Evolutionary conservation across 2,797 vertebrate species (phyloP).

Genomic region (Spheniscus humboldti): DNA sequence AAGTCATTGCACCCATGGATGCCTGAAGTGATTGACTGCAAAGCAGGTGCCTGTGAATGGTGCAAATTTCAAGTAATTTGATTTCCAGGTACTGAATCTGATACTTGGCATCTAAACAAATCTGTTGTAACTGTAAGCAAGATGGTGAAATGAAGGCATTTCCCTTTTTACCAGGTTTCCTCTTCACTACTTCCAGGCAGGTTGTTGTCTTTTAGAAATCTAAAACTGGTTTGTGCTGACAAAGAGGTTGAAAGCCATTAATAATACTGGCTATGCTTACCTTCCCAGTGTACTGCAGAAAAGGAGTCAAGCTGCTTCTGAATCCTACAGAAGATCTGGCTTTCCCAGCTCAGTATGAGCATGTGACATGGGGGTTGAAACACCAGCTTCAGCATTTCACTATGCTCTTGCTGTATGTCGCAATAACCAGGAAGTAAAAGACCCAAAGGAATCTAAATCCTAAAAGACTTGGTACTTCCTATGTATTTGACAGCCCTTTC

Average conservation of each 20-base stretch:
- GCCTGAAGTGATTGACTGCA: neutral
- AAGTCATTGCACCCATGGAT: neutral
- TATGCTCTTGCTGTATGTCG: neutral
- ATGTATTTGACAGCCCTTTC: neutral
- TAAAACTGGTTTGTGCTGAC: neutral
- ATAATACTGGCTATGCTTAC: neutral
- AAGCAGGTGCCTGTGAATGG: neutral
- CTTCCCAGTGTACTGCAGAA: neutral
- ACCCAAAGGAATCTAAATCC: neutral
- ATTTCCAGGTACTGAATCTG: neutral
- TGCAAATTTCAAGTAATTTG: neutral
- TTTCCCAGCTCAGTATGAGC: neutral
- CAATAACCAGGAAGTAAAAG: neutral
- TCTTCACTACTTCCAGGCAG: neutral
- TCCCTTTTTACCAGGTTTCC: neutral
- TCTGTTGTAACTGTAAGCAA: neutral
- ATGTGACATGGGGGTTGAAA: neutral
- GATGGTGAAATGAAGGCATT: neutral
- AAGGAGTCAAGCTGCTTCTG: neutral
- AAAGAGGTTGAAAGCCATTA: neutral
- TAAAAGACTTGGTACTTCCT: neutral
- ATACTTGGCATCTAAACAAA: neutral
- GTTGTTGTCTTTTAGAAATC: neutral
- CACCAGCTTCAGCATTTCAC: neutral
- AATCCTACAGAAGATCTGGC: neutral